These are phyloP conservation scores for Chlorops oryzae DNA, from an alignment of 1,140 invertebrate species.

Conservation along the genomic window DNA sequence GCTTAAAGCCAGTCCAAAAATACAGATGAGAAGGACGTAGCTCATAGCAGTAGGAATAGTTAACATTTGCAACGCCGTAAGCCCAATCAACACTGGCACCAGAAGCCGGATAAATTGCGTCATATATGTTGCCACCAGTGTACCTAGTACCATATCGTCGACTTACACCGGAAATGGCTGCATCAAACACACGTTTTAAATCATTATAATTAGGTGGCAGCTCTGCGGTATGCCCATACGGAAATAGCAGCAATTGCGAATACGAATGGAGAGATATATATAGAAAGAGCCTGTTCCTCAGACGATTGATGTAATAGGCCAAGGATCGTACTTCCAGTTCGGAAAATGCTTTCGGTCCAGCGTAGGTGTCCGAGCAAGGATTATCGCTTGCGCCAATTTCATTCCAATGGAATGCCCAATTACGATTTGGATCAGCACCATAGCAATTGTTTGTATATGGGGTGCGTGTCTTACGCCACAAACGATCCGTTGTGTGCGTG, in stretches of 20 bases:
- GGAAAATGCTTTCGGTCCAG: slow-evolving; percentile 63
- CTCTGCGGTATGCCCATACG: slow-evolving; percentile 59
- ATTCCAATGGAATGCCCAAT: slow-evolving; percentile 65
- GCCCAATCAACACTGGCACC: slow-evolving; percentile 67
- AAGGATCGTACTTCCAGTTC: slow-evolving; percentile 61
- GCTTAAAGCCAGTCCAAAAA: slow-evolving; percentile 58
- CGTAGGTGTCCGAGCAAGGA: slow-evolving; percentile 65
- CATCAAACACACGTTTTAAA: slow-evolving; percentile 54
- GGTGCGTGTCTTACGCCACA: slow-evolving; percentile 70
- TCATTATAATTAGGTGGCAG: slow-evolving; percentile 59
- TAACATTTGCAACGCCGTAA: slow-evolving; percentile 55
- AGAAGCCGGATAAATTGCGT: slow-evolving; percentile 48
- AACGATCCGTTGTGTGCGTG: slow-evolving; percentile 57
- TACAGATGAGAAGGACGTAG: slow-evolving; percentile 54
- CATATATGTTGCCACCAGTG: slow-evolving; percentile 47
- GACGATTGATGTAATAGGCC: slow-evolving; percentile 20
- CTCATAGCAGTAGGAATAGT: slow-evolving; percentile 65
- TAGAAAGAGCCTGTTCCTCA: slow-evolving; percentile 36
- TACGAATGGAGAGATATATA: slow-evolving; percentile 69
- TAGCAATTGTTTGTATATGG: slow-evolving; percentile 52
- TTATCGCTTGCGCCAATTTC: slow-evolving; percentile 58
- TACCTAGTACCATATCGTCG: slow-evolving; percentile 61
- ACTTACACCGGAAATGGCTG: slow-evolving; percentile 53
- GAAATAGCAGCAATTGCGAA: slow-evolving; percentile 64
- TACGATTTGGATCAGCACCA: slow-evolving; percentile 70